A percentile compares a stretch with the other conserved stretches of the same genome.
Conservation (phyloP, 2,797 vertebrate genomes). For the Aplochiton taeniatus region DNA sequence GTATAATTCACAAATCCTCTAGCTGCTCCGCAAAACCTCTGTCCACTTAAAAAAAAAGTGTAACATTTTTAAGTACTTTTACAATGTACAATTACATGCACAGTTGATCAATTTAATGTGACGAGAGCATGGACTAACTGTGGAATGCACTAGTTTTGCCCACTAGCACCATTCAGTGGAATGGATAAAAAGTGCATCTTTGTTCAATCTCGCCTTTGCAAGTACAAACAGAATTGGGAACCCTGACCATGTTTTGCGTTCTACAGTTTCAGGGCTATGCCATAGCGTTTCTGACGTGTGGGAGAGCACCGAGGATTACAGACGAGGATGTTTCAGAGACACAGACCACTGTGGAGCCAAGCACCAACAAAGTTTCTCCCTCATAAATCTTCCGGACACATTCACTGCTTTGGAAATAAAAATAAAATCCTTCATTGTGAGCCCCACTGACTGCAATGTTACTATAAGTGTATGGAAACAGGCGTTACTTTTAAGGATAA, state of each 20-base stretch:
- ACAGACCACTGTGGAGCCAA: constrained; percentile 42
- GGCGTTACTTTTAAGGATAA: too few relatives aligned
- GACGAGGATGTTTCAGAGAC: constrained; percentile 56
- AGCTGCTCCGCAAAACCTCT: too few relatives aligned
- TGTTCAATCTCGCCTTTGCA: background rate
- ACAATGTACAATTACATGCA: background rate
- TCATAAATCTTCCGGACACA: constrained; percentile 36
- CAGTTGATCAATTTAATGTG: background rate
- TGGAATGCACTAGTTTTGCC: background rate
- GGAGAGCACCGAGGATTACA: constrained; percentile 37
- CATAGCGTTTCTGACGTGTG: constrained; percentile 72
- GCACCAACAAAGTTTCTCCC: constrained; percentile 56
- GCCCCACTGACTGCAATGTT: too few relatives aligned
- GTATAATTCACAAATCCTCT: too few relatives aligned
- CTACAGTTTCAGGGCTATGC: constrained; percentile 71
- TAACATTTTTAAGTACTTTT: too few relatives aligned
- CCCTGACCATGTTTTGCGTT: constrained; percentile 7
- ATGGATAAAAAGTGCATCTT: background rate
- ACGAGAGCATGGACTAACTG: background rate
- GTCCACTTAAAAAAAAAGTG: background rate
- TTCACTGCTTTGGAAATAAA: too few relatives aligned
- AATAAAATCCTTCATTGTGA: too few relatives aligned
- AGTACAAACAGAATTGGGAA: background rate
- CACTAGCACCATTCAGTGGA: constrained; percentile 56
- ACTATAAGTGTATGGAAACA: too few relatives aligned